A percentile compares a stretch with the other conserved stretches of the same genome.
Evolutionary conservation across 2,797 vertebrate genomes (phyloP).

Genomic region (Rallus crepitans): DNA sequence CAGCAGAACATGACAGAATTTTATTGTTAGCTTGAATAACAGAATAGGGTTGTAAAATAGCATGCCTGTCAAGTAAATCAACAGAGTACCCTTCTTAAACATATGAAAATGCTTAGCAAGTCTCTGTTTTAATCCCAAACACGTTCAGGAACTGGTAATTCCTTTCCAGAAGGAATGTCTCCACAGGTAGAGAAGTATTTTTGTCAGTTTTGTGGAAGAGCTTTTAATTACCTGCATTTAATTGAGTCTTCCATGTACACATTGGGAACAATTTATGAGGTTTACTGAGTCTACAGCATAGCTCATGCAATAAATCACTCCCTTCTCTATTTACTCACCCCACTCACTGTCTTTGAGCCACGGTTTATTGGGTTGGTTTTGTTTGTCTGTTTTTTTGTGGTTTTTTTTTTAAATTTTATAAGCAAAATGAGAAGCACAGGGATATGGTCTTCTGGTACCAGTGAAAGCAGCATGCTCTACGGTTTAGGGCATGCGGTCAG

Average conservation of each 20-base stretch:
- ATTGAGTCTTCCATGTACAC: slow-evolving; percentile 32
- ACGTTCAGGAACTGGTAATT: not conserved
- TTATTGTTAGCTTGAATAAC: slow-evolving; percentile 2
- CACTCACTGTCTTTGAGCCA: not conserved
- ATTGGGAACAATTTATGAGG: slow-evolving; percentile 29
- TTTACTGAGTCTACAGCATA: not conserved
- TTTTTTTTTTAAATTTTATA: too few species aligned
- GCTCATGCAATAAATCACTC: slow-evolving; percentile 1
- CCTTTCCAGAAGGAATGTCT: slow-evolving; percentile 27
- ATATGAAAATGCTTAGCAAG: not conserved
- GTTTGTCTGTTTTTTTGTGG: not conserved
- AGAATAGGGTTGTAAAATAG: not conserved
- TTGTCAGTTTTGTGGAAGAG: slow-evolving; percentile 27
- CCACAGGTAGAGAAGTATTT: not conserved
- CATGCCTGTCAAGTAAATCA: not conserved
- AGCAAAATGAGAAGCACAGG: not conserved
- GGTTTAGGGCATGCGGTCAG: not conserved
- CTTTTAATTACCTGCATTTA: slow-evolving; percentile 57
- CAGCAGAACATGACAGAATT: not conserved
- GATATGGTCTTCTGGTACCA: not conserved
- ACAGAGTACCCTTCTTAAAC: not conserved
- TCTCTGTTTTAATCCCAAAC: not conserved
- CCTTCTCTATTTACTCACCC: not conserved
- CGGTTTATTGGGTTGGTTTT: not conserved
- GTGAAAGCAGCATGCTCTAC: not conserved